These are phyloP conservation scores for Apotomis capreana DNA, from an alignment of 2,888 invertebrate genomes.

Conservation along the genomic window DNA sequence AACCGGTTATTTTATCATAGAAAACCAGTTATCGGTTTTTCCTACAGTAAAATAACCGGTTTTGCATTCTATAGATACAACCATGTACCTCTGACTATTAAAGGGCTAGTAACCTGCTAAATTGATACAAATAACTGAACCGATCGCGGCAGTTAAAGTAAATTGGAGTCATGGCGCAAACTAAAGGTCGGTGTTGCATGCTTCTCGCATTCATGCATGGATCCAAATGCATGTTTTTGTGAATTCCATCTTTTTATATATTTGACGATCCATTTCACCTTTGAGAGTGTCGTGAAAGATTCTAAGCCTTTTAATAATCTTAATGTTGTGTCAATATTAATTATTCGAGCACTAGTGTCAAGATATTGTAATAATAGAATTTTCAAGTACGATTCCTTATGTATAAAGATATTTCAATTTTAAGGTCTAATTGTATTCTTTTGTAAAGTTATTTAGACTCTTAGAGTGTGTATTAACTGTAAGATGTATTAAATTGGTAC, in stretches of 20 bases:
- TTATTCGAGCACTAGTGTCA: background rate
- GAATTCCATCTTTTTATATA: conserved; percentile 17
- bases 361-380: conserved; percentile 3
- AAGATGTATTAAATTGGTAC: background rate
- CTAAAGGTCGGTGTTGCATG: conserved; percentile 37
- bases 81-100: no score
- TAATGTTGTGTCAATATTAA: conserved; percentile 33
- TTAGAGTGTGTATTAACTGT: background rate
- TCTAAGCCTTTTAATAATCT: conserved; percentile 19
- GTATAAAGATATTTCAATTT: conserved; percentile 6
- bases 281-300: conserved; percentile 28
- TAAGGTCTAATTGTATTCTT: background rate
- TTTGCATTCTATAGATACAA: no score
- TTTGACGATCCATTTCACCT: conserved; percentile 17
- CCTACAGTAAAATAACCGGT: no score
- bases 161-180: conserved; percentile 27
- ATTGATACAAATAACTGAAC: background rate
- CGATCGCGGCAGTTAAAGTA: conserved; percentile 5
- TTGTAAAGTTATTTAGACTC: background rate
- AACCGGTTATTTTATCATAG: no score
- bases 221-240: conserved; percentile 37
- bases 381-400: background rate
- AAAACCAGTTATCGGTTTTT: no score
- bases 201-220: conserved; percentile 34
- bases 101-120: background rate